Evolutionary conservation across 2,888 invertebrate species (phyloP).

Genomic region (Vanessa cardui): DNA sequence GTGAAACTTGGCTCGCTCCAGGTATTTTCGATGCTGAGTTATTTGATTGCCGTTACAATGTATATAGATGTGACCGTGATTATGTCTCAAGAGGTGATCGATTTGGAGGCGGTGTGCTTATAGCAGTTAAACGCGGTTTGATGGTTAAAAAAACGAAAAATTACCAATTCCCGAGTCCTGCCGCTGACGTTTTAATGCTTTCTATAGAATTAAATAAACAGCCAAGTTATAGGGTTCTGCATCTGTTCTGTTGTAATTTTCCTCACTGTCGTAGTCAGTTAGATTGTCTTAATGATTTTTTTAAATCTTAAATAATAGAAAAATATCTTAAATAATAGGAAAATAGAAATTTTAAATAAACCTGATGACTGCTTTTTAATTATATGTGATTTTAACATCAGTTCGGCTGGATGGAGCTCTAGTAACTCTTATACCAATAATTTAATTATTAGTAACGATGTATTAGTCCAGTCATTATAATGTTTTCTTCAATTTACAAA

Average conservation of each 20-base stretch:
- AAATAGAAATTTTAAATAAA: too few species aligned
- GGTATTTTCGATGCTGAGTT: neutral
- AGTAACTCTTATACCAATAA: neutral
- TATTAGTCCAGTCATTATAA: neutral
- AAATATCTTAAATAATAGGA: too few species aligned
- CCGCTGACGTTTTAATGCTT: neutral
- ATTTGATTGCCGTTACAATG: neutral
- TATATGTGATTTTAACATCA: neutral
- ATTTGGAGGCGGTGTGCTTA: neutral
- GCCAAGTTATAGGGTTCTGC: neutral
- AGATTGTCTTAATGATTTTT: neutral
- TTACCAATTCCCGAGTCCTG: neutral
- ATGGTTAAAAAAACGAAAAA: neutral
- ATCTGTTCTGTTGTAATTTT: neutral
- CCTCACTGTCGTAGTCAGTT: neutral
- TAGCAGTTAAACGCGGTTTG: neutral
- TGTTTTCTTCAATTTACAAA: neutral
- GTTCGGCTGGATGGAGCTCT: too few species aligned
- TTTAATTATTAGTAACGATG: neutral
- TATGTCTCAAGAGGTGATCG: neutral
- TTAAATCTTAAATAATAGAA: too few species aligned
- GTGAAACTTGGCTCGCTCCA: neutral
- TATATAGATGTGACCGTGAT: conserved; percentile 3
- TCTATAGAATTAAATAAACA: neutral
- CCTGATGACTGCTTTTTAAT: neutral